A percentile compares a stretch with the other conserved stretches of the same genome.
phyloP scores from a whole-genome alignment of 2,797 vertebrate genomes.

The Gambusia yucatana region DNA sequence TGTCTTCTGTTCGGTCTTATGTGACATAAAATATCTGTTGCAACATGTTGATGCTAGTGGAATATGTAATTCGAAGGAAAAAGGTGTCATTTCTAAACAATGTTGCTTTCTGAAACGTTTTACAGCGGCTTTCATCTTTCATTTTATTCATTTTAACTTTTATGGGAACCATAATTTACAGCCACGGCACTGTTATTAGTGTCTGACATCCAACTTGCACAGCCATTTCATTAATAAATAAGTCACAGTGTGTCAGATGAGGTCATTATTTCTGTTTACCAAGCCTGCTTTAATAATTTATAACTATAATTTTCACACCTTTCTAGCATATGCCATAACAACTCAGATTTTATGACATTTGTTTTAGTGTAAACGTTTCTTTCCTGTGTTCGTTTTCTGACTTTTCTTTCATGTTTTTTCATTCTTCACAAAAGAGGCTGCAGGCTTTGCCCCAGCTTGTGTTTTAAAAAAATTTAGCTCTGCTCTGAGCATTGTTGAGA shows the following conservation, averaged over 20 bases:
- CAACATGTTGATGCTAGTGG: background rate
- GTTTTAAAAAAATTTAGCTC: conserved; percentile 1
- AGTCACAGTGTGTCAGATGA: conserved; percentile 5
- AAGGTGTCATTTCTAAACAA: conserved; percentile 18
- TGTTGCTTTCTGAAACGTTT: conserved; percentile 20
- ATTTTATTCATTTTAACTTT: conserved; percentile 1
- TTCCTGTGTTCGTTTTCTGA: conserved; percentile 6
- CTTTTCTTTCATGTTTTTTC: conserved; percentile 17
- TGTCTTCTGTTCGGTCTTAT: background rate
- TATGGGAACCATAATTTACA: conserved; percentile 25
- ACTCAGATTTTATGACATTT: conserved; percentile 22
- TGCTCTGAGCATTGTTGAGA: conserved; percentile 31
- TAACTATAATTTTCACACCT: background rate
- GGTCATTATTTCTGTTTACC: conserved; percentile 4
- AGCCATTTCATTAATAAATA: background rate
- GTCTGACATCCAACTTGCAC: conserved; percentile 1
- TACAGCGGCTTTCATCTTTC: conserved; percentile 25
- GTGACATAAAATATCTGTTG: background rate
- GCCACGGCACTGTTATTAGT: background rate
- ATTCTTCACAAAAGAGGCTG: conserved; percentile 12
- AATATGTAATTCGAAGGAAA: conserved; percentile 26
- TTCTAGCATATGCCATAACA: conserved; percentile 10
- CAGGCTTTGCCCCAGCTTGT: conserved; percentile 40
- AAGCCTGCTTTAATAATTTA: background rate
- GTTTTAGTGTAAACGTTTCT: conserved; percentile 15